Base-by-base conservation (phyloP, 2,113 vertebrate species). In the Xiphophorus maculatus region DNA sequence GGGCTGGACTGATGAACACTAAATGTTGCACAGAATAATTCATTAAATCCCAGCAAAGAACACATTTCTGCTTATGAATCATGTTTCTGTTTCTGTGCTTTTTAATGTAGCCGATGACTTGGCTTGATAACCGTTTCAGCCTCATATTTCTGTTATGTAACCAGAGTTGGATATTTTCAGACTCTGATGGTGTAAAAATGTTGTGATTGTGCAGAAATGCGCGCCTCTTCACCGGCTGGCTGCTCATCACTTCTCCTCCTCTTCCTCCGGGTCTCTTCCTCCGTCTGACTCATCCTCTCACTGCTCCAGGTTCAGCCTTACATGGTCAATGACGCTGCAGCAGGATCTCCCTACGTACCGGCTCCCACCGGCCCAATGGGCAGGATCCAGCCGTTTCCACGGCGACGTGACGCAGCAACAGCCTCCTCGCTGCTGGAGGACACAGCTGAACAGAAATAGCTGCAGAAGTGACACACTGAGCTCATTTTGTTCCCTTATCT, bases 321-420 rank as follows among this genome's bases (percentile, higher is more conserved):
- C 63, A 87, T 90, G 88, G 89, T 84, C 88, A 77, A 67, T 93
- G 89, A 93, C 77, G 89, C 40, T 33, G 72, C 76, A 22, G 81
- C 71, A 91, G 91, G 85, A 88, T 89, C 78, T 77, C 86, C 88
- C 80, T 35, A 76, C 83, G 81, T 86, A 76, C 30, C 68, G 1
- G 32, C 63, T 76, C 69, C 68, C 60, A 63, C 63, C 61, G 4
- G 40, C 74, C 84, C 88, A 81, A 87, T 87, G 64, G 2, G 7
- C 8, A 0, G 27, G 14, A 73, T 80, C 65, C 29, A 25, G 80
- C 77, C 81, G 90, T 91, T 93, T 84, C 90, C 89, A 86, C 30
- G 87, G 84, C 15, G 17, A 90, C 33, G 58, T 89, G 90, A 91
- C 76, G 83, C 68, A 87, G 60, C 61, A 28, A 65, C 82, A 69